phyloP scores from a whole-genome alignment of 64 coral and sea anemone species.

The Dendronephthya gigantea region DNA sequence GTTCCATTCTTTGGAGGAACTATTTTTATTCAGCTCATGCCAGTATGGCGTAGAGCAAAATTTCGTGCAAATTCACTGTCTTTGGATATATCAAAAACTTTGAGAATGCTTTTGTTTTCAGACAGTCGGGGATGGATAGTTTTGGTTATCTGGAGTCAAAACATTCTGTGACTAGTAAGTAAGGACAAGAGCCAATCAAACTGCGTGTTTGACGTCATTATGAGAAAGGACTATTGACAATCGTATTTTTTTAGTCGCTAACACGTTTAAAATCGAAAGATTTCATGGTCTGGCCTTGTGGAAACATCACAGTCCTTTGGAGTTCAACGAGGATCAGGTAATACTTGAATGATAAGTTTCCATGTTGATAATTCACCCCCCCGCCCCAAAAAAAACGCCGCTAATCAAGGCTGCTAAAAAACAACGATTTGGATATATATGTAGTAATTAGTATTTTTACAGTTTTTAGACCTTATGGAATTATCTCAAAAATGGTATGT shows the following conservation, averaged over 20 bases:
- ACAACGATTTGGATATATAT: background rate
- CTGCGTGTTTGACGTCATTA: background rate
- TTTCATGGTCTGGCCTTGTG: conserved; percentile 77
- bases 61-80: no score
- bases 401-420: no score
- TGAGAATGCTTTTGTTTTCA: conserved; percentile 9
- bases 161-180: conserved; percentile 41
- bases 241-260: conserved; percentile 53
- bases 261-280: conserved; percentile 93
- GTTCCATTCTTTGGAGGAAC: no score
- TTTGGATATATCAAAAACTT: no score
- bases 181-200: no score
- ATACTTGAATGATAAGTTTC: no score
- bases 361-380: no score
- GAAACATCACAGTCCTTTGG: conserved; percentile 69
- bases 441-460: background rate
- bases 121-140: conserved; percentile 30
- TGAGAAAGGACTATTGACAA: no score
- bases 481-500: conserved; percentile 74
- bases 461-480: conserved; percentile 78
- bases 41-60: no score
- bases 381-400: no score
- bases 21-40: no score
- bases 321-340: conserved; percentile 60
- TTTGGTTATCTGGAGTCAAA: conserved; percentile 47